Evolutionary conservation across 2,113 vertebrate species (phyloP), one percentile per base, ranked within the genome.

Genomic region (Indri indri): DNA sequence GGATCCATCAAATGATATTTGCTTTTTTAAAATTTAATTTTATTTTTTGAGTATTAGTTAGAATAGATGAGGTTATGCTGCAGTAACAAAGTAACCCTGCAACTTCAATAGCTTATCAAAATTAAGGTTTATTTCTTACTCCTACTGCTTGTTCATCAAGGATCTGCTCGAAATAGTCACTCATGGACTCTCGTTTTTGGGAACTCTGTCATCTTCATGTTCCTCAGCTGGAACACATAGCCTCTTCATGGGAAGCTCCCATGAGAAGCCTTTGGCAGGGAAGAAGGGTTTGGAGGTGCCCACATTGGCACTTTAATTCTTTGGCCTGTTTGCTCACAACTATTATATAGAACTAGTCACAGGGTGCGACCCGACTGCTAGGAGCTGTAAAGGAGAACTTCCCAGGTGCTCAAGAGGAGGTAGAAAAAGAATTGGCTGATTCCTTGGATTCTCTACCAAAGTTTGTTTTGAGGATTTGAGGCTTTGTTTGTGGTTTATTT

Each of bases 401-500:
- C 6, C 22, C 5, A 8, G 34, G 13, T 79, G 25, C n/a, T 79
- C 73, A 65, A 11, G 70, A 71, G 23, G 2, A 87, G 23, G 2
- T 23, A n/a, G 50, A 73, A 61, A 14, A 73, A 63, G 22, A 66
- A 77, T 32, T 32, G 12, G 3, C 5, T 25, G 40, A 88, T 20
- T 2, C 11, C 70, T 79, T 47, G n/a, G 87, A n/a, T 79, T 47
- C 57, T 74, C 70, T 61, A 40, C 6, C 40, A 81, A 63, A 27
- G 5, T 82, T 52, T 65, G 23, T 73, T 86, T 74, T 22, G 45
- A 90, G 17, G 27, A 83, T 27, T 77, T 63, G 5, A 11, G 5
- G 30, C 81, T 86, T 57, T 88, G 6, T 79, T 88, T 95, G 11
- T 37, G 30, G 34, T 91, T 80, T 45, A n/a, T 82, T 96, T 91